Evolutionary conservation across 2,888 invertebrate genomes (phyloP).

Genomic region (Itoplectis maculator): DNA sequence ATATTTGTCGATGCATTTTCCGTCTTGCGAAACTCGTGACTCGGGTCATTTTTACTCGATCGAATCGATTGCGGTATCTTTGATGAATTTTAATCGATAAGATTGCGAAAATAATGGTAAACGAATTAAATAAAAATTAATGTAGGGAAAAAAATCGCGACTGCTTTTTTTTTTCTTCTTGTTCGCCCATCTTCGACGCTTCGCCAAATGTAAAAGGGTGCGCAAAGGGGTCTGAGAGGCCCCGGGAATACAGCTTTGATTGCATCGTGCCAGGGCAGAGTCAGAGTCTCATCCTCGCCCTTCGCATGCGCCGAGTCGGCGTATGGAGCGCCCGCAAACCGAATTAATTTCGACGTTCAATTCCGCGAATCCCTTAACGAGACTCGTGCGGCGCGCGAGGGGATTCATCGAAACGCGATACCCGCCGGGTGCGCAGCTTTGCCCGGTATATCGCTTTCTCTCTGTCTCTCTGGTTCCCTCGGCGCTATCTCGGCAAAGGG

Average conservation of each 20-base stretch:
- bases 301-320: constrained; percentile 38
- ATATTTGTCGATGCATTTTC: too few species aligned
- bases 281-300: constrained; percentile 21
- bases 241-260: constrained; percentile 35
- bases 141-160: background rate
- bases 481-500: constrained; percentile 57
- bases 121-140: background rate
- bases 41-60: too few species aligned
- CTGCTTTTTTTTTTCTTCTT: constrained; percentile 4
- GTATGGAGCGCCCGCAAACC: constrained; percentile 62
- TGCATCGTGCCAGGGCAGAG: constrained; percentile 32
- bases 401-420: constrained; percentile 69
- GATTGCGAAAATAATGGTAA: background rate
- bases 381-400: constrained; percentile 71
- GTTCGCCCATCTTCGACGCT: constrained; percentile 13
- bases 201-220: background rate
- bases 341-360: constrained; percentile 74
- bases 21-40: too few species aligned
- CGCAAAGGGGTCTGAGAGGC: constrained; percentile 3
- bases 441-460: constrained; percentile 35
- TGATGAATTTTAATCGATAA: background rate
- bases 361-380: constrained; percentile 73
- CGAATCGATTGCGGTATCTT: background rate
- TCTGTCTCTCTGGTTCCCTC: constrained; percentile 26
- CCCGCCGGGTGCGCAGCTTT: constrained; percentile 60